Evolutionary conservation across 2,113 vertebrate species (phyloP).

Genomic region (Myxocyprinus asiaticus): DNA sequence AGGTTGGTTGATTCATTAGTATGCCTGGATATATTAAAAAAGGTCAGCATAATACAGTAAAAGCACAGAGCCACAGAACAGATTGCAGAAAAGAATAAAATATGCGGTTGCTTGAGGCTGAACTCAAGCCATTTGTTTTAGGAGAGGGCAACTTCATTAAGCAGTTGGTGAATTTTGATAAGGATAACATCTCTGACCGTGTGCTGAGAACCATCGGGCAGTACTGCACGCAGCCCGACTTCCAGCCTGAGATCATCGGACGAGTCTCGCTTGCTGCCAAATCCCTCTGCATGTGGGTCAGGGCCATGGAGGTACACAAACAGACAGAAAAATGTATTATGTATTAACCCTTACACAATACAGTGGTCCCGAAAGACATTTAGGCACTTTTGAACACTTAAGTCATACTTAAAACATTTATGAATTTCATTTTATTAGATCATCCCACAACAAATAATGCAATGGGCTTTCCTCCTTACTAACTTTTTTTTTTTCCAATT

Average conservation of each 20-base stretch:
- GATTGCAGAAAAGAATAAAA: neutral
- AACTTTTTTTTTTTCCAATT: no score
- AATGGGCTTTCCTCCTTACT: no score
- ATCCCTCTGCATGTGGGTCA: conserved; percentile 92
- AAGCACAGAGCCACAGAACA: conserved; percentile 11
- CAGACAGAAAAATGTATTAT: no score
- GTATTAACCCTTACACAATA: neutral
- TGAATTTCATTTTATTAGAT: no score
- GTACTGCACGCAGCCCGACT: conserved; percentile 83
- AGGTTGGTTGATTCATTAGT: conserved; percentile 11
- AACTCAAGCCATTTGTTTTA: conserved; percentile 56
- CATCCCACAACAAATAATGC: no score
- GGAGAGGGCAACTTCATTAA: conserved; percentile 89
- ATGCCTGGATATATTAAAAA: conserved; percentile 18
- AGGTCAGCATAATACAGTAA: conserved; percentile 22
- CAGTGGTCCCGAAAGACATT: no score
- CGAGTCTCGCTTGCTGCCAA: conserved; percentile 85
- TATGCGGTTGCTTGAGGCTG: conserved; percentile 21
- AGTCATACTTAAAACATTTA: no score
- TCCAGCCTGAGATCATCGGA: conserved; percentile 86
- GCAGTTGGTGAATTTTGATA: conserved; percentile 86
- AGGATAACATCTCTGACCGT: conserved; percentile 86
- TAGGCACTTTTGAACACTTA: no score
- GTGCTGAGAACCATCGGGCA: conserved; percentile 83
- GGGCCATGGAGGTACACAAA: conserved; percentile 84